phyloP scores from a whole-genome alignment of 2,888 invertebrate genomes.

The Morinoia aosen region DNA sequence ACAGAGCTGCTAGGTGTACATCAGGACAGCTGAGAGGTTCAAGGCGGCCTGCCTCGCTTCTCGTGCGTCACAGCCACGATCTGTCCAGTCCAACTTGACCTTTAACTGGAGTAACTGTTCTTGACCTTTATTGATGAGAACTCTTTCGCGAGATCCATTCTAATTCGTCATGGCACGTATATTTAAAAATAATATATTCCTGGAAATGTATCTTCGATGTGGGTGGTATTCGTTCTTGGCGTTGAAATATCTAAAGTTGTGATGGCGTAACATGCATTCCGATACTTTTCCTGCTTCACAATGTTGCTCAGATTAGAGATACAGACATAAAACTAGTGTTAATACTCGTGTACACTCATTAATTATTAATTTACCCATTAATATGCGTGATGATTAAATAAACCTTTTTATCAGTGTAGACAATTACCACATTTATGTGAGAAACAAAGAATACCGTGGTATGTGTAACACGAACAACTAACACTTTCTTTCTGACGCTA shows the following conservation, averaged over 20 bases:
- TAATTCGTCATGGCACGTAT: neutral
- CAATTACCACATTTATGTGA: too few relatives aligned
- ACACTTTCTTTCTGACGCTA: too few relatives aligned
- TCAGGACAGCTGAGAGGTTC: neutral
- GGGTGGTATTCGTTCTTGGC: neutral
- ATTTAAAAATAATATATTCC: neutral
- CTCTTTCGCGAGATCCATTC: neutral
- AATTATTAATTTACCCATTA: too few relatives aligned
- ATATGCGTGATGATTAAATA: too few relatives aligned
- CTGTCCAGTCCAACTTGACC: neutral
- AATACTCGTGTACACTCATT: too few relatives aligned
- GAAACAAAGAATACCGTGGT: too few relatives aligned
- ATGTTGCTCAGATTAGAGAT: neutral
- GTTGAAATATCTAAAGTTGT: too few relatives aligned
- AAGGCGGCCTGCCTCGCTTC: neutral
- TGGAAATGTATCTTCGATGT: neutral
- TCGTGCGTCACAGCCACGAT: neutral
- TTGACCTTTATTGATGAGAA: neutral
- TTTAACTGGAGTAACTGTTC: neutral
- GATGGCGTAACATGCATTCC: neutral
- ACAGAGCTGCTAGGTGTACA: neutral
- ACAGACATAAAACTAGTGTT: neutral
- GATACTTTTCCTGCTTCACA: neutral
- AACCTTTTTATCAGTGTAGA: too few relatives aligned
- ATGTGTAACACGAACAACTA: too few relatives aligned